Base-by-base conservation (phyloP, 1,140 invertebrate genomes). In the Hesperophylax magnus region DNA sequence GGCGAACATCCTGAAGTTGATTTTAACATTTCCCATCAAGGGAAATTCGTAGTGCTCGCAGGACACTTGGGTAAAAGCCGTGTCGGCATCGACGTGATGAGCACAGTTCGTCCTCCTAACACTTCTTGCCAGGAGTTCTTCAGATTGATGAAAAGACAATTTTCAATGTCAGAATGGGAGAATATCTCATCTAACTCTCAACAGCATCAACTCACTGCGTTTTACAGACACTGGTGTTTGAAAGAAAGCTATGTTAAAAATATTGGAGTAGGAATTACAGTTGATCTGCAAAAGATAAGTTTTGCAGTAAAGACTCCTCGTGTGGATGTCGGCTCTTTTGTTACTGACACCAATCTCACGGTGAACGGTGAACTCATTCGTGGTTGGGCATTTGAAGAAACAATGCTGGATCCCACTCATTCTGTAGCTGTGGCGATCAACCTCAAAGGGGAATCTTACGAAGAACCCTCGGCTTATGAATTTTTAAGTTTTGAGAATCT, bases 181-280 rank as follows among this genome's bases (percentile, higher is more conserved):
- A 92, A 91, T 76, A 97, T 99, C 78, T 90, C 87, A 34, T 86
- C 85, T 80, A 17, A 82, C 15, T 88, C 90, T 56, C 89, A 93
- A 71, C 82, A 85, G 15, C 91, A 93, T 60, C 90, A 94, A 89
- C 85, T 97, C 17, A 87, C 88, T 8, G 94, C 92, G 83, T 98
- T 98, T 87, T 98, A 94, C 87, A 91, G 98, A 78, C 91, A 95
- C 86, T 99, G 98, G 98, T 95, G 95, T 83, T 89, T 99, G n/a
- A 99, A 99, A 90, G 98, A 99, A 87, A 96, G 96, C 87, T 97
- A 97, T 87, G 94, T 97, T 0, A 99, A 99, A 91, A 97, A 97
- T 78, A 91, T 95, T 63, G 97, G 97, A 22, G 89, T 94, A 18
- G 98, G 98, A 27, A 94, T 99, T 58, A 94, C 93, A 0, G 91